Percentiles rank a stretch among this genome's conserved stretches.
Conservation (phyloP, 2,113 vertebrate genomes). For the Nothoprocta pentlandii region DNA sequence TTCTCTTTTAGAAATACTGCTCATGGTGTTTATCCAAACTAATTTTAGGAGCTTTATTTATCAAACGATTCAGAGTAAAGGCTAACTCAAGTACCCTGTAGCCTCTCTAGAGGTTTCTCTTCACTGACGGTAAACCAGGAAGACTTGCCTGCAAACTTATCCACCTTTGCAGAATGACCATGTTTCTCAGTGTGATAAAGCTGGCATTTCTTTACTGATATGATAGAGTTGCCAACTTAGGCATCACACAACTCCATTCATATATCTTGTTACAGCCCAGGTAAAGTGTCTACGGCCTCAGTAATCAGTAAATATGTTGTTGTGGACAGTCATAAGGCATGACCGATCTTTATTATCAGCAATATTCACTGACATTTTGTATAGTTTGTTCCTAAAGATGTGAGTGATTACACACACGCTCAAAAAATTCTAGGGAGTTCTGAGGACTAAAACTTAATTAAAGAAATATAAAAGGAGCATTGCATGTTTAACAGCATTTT, state of each 20-base stretch:
- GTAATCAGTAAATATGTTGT: neutral
- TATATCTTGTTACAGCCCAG: neutral
- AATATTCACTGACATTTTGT: neutral
- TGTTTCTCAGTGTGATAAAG: neutral
- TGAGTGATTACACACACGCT: neutral
- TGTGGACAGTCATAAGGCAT: neutral
- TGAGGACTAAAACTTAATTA: neutral
- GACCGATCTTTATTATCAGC: neutral
- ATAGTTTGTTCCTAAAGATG: neutral
- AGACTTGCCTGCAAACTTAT: neutral
- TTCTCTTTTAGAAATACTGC: neutral
- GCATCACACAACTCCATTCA: neutral
- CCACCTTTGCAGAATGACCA: neutral
- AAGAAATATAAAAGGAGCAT: neutral
- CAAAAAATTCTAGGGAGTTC: neutral
- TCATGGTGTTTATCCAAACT: neutral
- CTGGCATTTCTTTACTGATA: neutral
- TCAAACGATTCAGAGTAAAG: neutral
- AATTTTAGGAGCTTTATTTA: neutral
- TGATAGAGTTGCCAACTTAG: neutral
- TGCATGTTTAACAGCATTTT: neutral
- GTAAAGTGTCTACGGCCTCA: fast-evolving
- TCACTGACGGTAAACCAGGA: neutral
- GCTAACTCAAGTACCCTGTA: neutral
- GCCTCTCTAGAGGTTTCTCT: neutral